A percentile compares a stretch with the other conserved stretches of the same genome.
phyloP scores from a whole-genome alignment of 1,140 invertebrate genomes.

The Marisa cornuarietis region DNA sequence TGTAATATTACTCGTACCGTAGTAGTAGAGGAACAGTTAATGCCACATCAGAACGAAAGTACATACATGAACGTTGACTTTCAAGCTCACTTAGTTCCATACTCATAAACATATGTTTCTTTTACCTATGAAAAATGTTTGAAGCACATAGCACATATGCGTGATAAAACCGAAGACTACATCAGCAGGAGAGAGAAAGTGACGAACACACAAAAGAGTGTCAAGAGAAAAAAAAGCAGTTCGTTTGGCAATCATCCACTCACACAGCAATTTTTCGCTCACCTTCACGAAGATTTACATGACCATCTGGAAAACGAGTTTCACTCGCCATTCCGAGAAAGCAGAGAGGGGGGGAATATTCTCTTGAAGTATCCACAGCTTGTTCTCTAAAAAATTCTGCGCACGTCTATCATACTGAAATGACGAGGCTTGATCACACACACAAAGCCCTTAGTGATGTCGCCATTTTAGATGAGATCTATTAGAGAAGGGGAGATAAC shows the following conservation, averaged over 20 bases:
- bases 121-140: no score
- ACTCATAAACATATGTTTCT: no score
- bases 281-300: conserved; percentile 24
- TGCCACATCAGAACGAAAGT: no score
- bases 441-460: background rate
- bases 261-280: background rate
- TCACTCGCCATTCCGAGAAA: conserved; percentile 15
- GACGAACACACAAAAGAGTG: no score
- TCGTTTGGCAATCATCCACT: background rate
- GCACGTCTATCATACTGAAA: conserved; percentile 1
- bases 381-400: background rate
- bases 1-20: no score
- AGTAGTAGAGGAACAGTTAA: no score
- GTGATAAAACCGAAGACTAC: no score
- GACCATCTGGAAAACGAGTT: conserved; percentile 15
- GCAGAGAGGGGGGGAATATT: background rate
- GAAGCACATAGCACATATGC: no score
- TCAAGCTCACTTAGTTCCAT: no score
- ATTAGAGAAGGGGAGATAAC: conserved; percentile 6
- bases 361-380: background rate
- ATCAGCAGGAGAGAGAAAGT: no score
- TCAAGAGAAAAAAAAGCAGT: no score
- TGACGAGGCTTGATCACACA: background rate
- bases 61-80: no score
- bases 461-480: conserved; percentile 20